Base-by-base conservation (phyloP, 2,797 vertebrate species). In the Squalus acanthias region DNA sequence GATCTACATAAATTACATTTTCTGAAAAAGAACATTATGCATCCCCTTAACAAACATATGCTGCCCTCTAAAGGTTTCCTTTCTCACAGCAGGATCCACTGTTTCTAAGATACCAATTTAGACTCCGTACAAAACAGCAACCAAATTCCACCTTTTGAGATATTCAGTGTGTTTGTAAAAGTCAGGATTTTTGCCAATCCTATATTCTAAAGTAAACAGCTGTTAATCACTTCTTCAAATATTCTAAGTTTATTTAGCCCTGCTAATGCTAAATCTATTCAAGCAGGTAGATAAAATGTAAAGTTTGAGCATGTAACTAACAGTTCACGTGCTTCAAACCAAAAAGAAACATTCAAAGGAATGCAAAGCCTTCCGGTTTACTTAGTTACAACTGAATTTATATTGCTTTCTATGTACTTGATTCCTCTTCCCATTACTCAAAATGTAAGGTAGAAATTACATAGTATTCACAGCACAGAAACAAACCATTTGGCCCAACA, bases 61-160 rank as follows among this genome's bases (percentile, higher is more conserved):
- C 94, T 95, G 94, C 67, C 94, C 94, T 95, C 94, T 65, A 76
- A 76, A 74, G 94, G 94, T 76, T 76, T 53, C 50, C 50, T 74
- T 76, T 60, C 69, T n/a, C 94, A 74, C 2, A 53, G 70, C 94
- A 76, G 46, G n/a, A 72, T 95, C 26, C 29, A 72, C 15, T 17
- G 29, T 57, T 74, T 60, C 69, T 53, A 26, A 50, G 69, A 69
- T 69, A 93, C 0, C 53, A 89, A 92, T 13, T 67, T 57, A 2
- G 26, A 60, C 24, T 29, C 15, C 5, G 10, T 1, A 91, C 10
- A 74, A 76, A 8, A 70, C 50, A 65, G 29, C 5, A 33, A 57
- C 57, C 57, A 92, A 65, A 92, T 65, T 91, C 33, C 60, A 65
- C 60, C 33, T 7, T 65, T 22, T 65, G 6, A 1, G 24, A 2